Conservation (phyloP, 2,888 invertebrate species). For the Hedychridium roseum region DNA sequence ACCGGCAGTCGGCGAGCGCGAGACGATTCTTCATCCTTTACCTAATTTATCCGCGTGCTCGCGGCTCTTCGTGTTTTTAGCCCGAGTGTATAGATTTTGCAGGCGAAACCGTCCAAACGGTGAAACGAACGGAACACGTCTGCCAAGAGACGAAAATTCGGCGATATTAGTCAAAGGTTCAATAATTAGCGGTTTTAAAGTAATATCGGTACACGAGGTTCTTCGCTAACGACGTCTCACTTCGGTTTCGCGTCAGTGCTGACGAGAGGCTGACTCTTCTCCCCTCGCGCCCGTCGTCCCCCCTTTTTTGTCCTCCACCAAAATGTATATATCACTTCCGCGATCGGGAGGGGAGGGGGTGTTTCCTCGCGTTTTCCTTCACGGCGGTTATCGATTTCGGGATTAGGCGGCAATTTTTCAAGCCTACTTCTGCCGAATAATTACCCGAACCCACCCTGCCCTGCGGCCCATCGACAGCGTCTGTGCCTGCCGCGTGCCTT, state of each 20-base stretch:
- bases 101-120: no score
- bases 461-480: constrained; percentile 27
- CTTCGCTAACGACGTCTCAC: not conserved
- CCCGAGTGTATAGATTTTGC: constrained; percentile 3
- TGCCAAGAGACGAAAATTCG: no score
- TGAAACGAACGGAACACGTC: no score
- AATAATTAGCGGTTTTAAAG: no score
- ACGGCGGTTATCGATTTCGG: constrained; percentile 51
- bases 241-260: not conserved
- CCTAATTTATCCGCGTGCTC: constrained; percentile 27
- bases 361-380: constrained; percentile 35
- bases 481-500: constrained; percentile 25
- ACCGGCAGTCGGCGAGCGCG: constrained; percentile 36
- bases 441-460: constrained; percentile 49
- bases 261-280: not conserved
- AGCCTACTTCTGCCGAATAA: constrained; percentile 56
- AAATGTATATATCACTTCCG: constrained; percentile 25
- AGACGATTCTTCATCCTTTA: constrained; percentile 38
- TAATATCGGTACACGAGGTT: no score
- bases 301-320: constrained; percentile 15
- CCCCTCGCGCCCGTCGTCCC: constrained; percentile 14
- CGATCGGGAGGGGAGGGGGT: constrained; percentile 17
- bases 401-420: constrained; percentile 63
- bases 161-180: no score
- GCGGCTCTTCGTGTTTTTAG: constrained; percentile 6